Evolutionary conservation across 2,113 vertebrate species (phyloP).

Genomic region (Grus americana): DNA sequence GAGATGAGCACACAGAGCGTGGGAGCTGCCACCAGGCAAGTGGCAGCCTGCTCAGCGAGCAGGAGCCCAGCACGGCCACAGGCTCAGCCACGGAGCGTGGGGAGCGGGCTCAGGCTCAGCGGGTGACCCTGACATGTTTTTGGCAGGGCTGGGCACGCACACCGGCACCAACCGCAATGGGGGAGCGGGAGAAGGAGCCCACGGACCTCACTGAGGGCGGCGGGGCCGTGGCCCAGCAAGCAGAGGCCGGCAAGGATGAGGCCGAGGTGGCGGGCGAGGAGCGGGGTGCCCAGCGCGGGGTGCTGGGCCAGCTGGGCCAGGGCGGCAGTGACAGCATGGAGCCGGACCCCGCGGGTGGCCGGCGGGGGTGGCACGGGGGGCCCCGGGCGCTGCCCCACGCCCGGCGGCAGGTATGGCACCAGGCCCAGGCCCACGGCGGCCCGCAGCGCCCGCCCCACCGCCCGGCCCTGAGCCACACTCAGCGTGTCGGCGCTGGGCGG

Average conservation of each 20-base stretch:
- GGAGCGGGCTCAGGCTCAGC: neutral
- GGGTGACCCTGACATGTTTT: rapidly evolving
- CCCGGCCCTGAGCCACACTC: constrained; percentile 74
- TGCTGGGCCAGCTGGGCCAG: constrained; percentile 77
- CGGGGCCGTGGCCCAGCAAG: constrained; percentile 74
- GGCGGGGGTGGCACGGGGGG: constrained; percentile 39
- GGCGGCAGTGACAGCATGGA: constrained; percentile 66
- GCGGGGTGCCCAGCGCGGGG: constrained; percentile 74
- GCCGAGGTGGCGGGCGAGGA: constrained; percentile 86
- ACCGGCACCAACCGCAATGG: rapidly evolving
- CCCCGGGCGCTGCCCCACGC: constrained; percentile 80
- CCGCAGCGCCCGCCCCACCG: constrained; percentile 77
- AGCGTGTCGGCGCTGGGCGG: constrained; percentile 86
- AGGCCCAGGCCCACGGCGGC: constrained; percentile 86
- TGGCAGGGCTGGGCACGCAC: neutral
- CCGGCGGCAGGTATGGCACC: constrained; percentile 82
- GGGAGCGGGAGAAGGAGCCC: neutral
- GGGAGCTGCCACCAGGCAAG: neutral
- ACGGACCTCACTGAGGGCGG: neutral
- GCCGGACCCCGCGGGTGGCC: constrained; percentile 35
- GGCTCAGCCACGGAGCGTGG: neutral
- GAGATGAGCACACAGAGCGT: rapidly evolving
- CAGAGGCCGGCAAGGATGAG: constrained; percentile 86
- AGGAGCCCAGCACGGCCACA: rapidly evolving
- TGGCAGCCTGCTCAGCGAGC: rapidly evolving